phyloP scores from a whole-genome alignment of 1,140 invertebrate genomes.

The Ridgeia piscesae region DNA sequence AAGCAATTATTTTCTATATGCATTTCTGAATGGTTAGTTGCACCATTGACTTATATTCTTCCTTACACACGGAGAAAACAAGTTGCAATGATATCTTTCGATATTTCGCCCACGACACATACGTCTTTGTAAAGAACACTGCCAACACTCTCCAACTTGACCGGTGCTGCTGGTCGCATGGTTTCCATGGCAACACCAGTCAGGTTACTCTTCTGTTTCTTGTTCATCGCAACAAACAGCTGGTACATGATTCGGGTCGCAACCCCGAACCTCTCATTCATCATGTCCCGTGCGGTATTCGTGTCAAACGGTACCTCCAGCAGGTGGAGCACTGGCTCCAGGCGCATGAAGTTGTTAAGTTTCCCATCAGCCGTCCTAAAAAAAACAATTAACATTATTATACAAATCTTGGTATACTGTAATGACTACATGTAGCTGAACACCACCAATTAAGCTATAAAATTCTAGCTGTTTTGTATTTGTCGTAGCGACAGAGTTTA shows the following conservation, averaged over 20 bases:
- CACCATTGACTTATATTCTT: too few species aligned
- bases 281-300: slow-evolving; percentile 54
- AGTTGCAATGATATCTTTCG: too few species aligned
- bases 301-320: slow-evolving; percentile 57
- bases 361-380: slow-evolving; percentile 55
- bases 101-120: background rate
- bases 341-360: slow-evolving; percentile 57
- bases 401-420: too few species aligned
- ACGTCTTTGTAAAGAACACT: slow-evolving; percentile 56
- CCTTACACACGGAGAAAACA: too few species aligned
- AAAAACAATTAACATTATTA: background rate
- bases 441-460: too few species aligned
- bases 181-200: slow-evolving; percentile 59
- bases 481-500: too few species aligned
- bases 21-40: too few species aligned
- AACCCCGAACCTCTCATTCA: slow-evolving; percentile 55
- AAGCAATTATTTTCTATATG: too few species aligned
- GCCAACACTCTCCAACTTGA: slow-evolving; percentile 53
- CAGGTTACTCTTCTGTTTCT: slow-evolving; percentile 57
- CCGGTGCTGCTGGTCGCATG: slow-evolving; percentile 53
- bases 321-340: slow-evolving; percentile 54
- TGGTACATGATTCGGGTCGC: slow-evolving; percentile 56
- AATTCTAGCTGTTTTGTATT: too few species aligned
- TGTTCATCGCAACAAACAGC: slow-evolving; percentile 56
- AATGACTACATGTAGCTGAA: too few species aligned